Conservation (phyloP, 2,888 invertebrate genomes). For the Apamea epomidion region DNA sequence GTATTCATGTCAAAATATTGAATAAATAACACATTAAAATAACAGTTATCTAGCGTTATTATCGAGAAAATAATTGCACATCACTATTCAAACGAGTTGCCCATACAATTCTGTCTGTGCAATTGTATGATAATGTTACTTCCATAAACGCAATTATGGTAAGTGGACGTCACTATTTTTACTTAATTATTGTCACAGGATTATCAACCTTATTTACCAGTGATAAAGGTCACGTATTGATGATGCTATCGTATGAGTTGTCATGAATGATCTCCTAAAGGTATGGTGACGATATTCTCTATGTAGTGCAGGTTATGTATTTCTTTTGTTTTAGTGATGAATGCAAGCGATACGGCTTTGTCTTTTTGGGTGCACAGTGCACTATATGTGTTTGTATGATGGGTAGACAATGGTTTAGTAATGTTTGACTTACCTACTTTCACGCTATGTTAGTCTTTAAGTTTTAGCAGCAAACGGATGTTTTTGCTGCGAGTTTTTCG, state of each 20-base stretch:
- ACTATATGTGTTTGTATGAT: constrained; percentile 57
- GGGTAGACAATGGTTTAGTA: constrained; percentile 43
- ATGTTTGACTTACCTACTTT: neutral
- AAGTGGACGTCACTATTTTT: constrained; percentile 78
- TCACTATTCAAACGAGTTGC: constrained; percentile 65
- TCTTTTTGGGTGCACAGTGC: constrained; percentile 47
- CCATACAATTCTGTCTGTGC: constrained; percentile 72
- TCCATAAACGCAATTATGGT: constrained; percentile 86
- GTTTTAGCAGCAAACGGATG: neutral
- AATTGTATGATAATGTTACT: constrained; percentile 88
- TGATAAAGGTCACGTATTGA: constrained; percentile 53
- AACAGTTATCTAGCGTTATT: constrained; percentile 35
- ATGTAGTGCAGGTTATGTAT: constrained; percentile 53
- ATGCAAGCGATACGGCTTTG: constrained; percentile 62
- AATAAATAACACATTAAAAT: constrained; percentile 57
- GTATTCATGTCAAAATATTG: constrained; percentile 36
- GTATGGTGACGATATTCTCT: constrained; percentile 61
- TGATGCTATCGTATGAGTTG: constrained; percentile 54
- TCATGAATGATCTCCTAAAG: constrained; percentile 63
- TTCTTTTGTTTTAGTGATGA: constrained; percentile 63
- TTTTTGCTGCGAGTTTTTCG: neutral
- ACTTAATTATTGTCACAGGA: constrained; percentile 48
- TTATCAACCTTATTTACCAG: constrained; percentile 56
- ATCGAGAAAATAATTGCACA: constrained; percentile 55
- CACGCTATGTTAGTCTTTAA: constrained; percentile 18